Evolutionary conservation across 2,888 invertebrate genomes (phyloP).

Genomic region (Polyommatus icarus): DNA sequence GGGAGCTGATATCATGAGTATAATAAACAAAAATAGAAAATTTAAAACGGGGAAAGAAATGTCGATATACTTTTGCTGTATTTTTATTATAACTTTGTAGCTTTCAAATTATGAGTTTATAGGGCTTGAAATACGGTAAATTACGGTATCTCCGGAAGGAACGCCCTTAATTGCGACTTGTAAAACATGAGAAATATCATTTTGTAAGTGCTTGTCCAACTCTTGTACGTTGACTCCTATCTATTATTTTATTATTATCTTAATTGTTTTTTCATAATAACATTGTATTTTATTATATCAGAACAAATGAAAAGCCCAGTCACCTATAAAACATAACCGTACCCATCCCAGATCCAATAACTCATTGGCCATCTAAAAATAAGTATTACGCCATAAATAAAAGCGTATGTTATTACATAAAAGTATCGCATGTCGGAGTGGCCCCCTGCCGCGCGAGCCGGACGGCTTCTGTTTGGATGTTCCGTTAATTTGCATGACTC

Average conservation of each 20-base stretch:
- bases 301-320: neutral
- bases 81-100: too few relatives aligned
- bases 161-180: slow-evolving; percentile 41
- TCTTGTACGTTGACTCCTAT: neutral
- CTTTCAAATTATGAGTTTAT: too few relatives aligned
- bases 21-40: too few relatives aligned
- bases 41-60: too few relatives aligned
- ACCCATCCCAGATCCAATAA: neutral
- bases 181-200: slow-evolving; percentile 69
- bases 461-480: slow-evolving; percentile 7
- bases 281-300: too few relatives aligned
- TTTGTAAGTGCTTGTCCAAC: slow-evolving; percentile 36
- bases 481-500: slow-evolving; percentile 14
- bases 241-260: too few relatives aligned
- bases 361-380: slow-evolving; percentile 1
- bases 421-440: slow-evolving; percentile 1
- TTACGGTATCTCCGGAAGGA: too few relatives aligned
- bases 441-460: neutral
- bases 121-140: too few relatives aligned
- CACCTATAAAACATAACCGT: neutral
- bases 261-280: too few relatives aligned
- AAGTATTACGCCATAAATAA: slow-evolving; percentile 14
- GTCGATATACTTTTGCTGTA: too few relatives aligned
- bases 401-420: slow-evolving; percentile 4
- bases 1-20: too few relatives aligned